A percentile compares a stretch with the other conserved stretches of the same genome.
phyloP scores from a whole-genome alignment of 2,113 vertebrate species.

The Dipodomys spectabilis region DNA sequence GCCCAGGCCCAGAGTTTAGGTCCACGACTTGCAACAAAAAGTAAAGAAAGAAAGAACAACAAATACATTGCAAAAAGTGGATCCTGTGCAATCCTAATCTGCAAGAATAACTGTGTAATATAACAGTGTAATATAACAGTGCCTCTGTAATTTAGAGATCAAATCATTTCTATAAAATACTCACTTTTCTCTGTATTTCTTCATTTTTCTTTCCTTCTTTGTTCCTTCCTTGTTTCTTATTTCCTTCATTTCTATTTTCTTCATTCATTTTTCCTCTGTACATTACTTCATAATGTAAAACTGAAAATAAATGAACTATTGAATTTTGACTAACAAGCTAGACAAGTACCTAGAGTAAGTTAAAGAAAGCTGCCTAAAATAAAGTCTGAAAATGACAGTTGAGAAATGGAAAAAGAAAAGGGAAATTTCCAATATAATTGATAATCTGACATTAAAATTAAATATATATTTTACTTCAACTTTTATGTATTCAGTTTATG shows the following conservation, averaged over 20 bases:
- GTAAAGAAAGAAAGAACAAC: no score
- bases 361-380: neutral
- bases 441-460: neutral
- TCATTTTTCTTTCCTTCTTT: neutral
- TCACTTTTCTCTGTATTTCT: neutral
- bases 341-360: neutral
- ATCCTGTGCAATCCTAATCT: no score
- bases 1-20: neutral
- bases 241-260: no score
- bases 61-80: no score
- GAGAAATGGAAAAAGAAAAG: neutral
- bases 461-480: neutral
- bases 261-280: neutral
- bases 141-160: no score
- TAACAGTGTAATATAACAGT: no score
- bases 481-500: neutral
- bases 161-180: no score
- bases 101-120: no score
- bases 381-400: neutral
- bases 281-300: neutral
- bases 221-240: no score
- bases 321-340: no score
- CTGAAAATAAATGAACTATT: neutral
- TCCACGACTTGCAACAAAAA: neutral
- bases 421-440: neutral